Evolutionary conservation across 1,140 invertebrate species (phyloP).

Genomic region (Physella acuta): DNA sequence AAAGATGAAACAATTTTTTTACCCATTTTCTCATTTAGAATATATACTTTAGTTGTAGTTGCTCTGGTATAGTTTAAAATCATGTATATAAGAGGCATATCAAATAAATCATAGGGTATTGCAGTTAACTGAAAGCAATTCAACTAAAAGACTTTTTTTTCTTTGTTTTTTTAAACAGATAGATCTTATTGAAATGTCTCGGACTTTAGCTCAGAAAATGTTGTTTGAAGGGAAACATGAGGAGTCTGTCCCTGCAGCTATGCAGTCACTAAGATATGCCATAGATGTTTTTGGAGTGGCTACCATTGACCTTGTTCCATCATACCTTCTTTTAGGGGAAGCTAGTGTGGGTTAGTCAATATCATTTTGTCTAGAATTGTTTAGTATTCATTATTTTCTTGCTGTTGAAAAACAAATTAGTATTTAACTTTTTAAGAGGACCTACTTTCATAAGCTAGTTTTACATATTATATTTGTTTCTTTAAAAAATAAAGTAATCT

Average conservation of each 20-base stretch:
- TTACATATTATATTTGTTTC: too few species aligned
- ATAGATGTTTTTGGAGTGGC: conserved; percentile 58
- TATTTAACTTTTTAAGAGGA: not conserved
- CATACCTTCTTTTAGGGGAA: conserved; percentile 61
- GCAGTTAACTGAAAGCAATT: too few species aligned
- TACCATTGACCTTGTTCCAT: conserved; percentile 59
- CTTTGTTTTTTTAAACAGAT: conserved; percentile 38
- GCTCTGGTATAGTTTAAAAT: too few species aligned
- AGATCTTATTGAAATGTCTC: conserved; percentile 56
- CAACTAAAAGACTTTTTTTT: too few species aligned
- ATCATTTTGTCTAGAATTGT: not conserved
- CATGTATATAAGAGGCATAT: too few species aligned
- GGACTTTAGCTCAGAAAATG: conserved; percentile 58
- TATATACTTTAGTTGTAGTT: too few species aligned
- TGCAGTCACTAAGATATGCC: conserved; percentile 58
- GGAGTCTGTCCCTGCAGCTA: conserved; percentile 59
- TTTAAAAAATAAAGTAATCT: too few species aligned
- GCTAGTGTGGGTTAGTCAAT: conserved; percentile 57
- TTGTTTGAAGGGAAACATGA: conserved; percentile 61
- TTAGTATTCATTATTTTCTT: not conserved
- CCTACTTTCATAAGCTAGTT: too few species aligned
- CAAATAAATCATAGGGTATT: too few species aligned
- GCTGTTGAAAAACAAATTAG: not conserved
- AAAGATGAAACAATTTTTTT: too few species aligned
- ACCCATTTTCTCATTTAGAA: too few species aligned